These are phyloP conservation scores for Cardiocondyla obscurior DNA, from an alignment of 1,140 invertebrate genomes.

Conservation along the genomic window DNA sequence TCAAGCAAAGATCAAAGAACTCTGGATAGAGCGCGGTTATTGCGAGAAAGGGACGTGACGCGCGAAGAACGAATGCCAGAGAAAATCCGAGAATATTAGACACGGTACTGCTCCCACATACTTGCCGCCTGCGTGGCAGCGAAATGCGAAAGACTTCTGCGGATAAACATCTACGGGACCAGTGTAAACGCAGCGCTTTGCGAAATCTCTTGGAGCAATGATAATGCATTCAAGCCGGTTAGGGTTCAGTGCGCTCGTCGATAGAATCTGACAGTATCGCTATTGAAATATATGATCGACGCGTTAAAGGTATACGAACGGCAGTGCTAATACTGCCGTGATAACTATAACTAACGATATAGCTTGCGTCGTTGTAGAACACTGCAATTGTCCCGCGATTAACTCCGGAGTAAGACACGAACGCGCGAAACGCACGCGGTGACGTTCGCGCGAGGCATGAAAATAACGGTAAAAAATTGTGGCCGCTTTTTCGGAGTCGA, in stretches of 20 bases:
- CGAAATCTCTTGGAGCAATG: background rate
- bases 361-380: background rate
- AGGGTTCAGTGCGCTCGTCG: background rate
- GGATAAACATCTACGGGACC: background rate
- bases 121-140: background rate
- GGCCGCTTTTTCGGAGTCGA: background rate
- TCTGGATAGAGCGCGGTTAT: slow-evolving; percentile 12
- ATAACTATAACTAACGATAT: background rate
- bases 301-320: background rate
- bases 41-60: slow-evolving; percentile 8
- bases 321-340: background rate
- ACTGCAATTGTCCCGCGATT: background rate
- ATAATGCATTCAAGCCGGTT: background rate
- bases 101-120: slow-evolving; percentile 22
- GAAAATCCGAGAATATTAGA: slow-evolving; percentile 29
- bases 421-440: background rate
- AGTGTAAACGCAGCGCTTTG: background rate
- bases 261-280: background rate
- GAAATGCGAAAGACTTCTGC: slow-evolving; percentile 15
- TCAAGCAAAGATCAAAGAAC: slow-evolving; percentile 37
- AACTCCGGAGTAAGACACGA: background rate
- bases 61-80: slow-evolving; percentile 19
- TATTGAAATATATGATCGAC: background rate
- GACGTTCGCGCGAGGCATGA: background rate
- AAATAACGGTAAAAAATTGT: background rate